Evolutionary conservation across 2,888 invertebrate genomes (phyloP).

Genomic region (Ferdinandea cuprea): DNA sequence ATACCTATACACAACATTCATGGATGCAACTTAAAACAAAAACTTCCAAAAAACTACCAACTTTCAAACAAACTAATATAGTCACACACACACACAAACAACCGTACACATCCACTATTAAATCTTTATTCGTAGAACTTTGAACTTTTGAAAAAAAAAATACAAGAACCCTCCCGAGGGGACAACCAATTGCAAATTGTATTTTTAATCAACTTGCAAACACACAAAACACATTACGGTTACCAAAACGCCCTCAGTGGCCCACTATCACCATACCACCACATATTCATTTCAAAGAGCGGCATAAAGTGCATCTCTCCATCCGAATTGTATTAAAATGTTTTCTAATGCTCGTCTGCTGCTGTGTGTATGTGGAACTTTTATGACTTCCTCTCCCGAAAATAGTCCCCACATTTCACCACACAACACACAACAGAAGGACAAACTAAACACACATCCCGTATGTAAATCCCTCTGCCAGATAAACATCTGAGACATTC

Average conservation of each 20-base stretch:
- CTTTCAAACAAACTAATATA: too few relatives aligned
- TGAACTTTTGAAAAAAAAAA: conserved; percentile 25
- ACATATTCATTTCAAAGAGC: conserved; percentile 46
- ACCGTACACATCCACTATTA: conserved; percentile 9
- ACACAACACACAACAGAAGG: conserved; percentile 36
- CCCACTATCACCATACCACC: neutral
- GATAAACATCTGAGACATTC: conserved; percentile 72
- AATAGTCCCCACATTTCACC: conserved; percentile 9
- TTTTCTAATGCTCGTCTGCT: conserved; percentile 69
- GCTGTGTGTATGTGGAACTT: conserved; percentile 35
- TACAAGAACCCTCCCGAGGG: conserved; percentile 10
- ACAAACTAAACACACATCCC: conserved; percentile 58
- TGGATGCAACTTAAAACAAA: neutral
- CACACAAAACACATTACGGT: conserved; percentile 52
- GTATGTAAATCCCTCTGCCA: conserved; percentile 66
- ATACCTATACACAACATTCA: neutral
- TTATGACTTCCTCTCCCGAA: conserved; percentile 26
- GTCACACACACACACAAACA: too few relatives aligned
- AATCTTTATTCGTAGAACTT: conserved; percentile 25
- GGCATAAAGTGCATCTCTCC: conserved; percentile 25
- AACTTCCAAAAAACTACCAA: neutral
- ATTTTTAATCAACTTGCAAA: conserved; percentile 67
- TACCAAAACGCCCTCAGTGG: neutral
- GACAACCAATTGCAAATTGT: conserved; percentile 59
- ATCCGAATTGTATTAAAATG: conserved; percentile 67